Percentiles rank a stretch among this genome's conserved stretches.
Evolutionary conservation across 1,140 invertebrate genomes (phyloP).

Genomic region (Acyrthosiphon pisum): DNA sequence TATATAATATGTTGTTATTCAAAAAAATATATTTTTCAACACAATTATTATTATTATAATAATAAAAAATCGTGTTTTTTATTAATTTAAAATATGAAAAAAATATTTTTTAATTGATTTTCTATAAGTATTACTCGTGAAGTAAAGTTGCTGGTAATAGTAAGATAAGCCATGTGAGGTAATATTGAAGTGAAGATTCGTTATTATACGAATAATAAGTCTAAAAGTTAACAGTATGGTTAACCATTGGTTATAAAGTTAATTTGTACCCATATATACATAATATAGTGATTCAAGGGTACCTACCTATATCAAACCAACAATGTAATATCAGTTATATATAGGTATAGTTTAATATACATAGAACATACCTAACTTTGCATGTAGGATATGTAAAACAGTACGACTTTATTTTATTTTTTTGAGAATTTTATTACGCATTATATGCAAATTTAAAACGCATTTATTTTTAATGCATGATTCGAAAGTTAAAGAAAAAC

Average conservation of each 20-base stretch:
- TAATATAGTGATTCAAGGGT: background rate
- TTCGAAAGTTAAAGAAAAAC: slow-evolving; percentile 29
- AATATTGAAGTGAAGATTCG: background rate
- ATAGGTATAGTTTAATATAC: background rate
- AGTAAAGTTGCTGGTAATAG: background rate
- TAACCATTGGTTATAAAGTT: too few species aligned
- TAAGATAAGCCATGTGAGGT: background rate
- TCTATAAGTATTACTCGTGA: background rate
- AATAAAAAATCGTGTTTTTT: too few species aligned
- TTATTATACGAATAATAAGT: background rate
- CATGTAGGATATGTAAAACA: background rate
- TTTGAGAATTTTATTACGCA: background rate
- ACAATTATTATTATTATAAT: too few species aligned
- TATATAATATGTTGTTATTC: too few species aligned
- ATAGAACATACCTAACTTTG: background rate
- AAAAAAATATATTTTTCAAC: too few species aligned
- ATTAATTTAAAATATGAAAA: too few species aligned
- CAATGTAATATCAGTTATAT: background rate
- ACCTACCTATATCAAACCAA: background rate
- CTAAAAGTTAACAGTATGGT: background rate
- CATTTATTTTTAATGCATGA: background rate
- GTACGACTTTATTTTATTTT: background rate
- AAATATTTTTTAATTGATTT: background rate
- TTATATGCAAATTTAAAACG: slow-evolving; percentile 8
- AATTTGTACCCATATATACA: background rate